Conservation (phyloP, 2,888 invertebrate species). For the Drosophila atripex region DNA sequence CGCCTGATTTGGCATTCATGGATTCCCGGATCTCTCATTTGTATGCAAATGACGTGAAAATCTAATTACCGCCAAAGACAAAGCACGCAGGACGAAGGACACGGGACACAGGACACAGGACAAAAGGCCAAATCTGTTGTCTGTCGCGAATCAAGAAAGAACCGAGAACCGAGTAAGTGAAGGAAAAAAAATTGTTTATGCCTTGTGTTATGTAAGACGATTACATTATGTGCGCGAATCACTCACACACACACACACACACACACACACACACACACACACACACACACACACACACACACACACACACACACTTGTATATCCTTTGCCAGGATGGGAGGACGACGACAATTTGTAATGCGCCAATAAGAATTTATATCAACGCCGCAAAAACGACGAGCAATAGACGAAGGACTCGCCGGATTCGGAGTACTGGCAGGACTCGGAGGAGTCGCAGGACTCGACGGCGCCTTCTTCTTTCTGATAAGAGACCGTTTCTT, state of each 20-base stretch:
- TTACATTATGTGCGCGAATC: constrained; percentile 64
- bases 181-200: constrained; percentile 39
- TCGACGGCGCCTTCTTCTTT: constrained; percentile 22
- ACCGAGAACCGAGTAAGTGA: not conserved
- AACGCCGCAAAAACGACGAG: constrained; percentile 50
- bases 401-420: constrained; percentile 9
- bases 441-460: not conserved
- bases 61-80: constrained; percentile 70
- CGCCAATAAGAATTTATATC: constrained; percentile 79
- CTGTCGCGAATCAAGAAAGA: constrained; percentile 32
- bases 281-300: constrained; percentile 21
- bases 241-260: constrained; percentile 19
- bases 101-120: constrained; percentile 10
- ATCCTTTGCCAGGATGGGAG: constrained; percentile 3
- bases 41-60: constrained; percentile 76
- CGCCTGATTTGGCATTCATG: constrained; percentile 15
- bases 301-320: constrained; percentile 20
- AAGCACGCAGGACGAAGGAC: not conserved
- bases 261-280: no score
- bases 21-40: constrained; percentile 49
- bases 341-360: constrained; percentile 78
- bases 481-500: constrained; percentile 51
- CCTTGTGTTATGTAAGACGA: constrained; percentile 63
- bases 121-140: constrained; percentile 57
- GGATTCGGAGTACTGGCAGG: not conserved